phyloP scores from a whole-genome alignment of 2,888 invertebrate genomes.

The Drosophila mimica region DNA sequence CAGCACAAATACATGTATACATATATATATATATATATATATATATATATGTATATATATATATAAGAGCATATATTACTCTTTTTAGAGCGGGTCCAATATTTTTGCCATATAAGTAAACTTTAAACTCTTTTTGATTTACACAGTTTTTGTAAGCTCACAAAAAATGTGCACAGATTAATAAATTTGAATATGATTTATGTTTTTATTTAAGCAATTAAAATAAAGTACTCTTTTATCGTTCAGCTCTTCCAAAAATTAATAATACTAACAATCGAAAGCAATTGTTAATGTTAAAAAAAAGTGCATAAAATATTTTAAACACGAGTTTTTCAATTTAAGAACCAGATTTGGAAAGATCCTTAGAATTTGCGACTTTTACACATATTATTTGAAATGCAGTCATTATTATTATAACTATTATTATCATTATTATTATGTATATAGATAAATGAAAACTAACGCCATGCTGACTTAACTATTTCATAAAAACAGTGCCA shows the following conservation, averaged over 20 bases:
- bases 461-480: too few species aligned
- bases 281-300: not conserved
- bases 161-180: not conserved
- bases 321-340: not conserved
- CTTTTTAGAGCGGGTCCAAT: not conserved
- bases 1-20: too few species aligned
- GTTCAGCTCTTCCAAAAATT: not conserved
- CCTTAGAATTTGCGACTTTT: too few species aligned
- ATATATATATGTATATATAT: not conserved
- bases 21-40: not conserved
- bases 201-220: not conserved
- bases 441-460: not conserved
- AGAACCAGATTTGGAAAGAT: not conserved
- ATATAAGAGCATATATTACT: not conserved
- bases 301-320: not conserved
- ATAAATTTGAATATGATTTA: not conserved
- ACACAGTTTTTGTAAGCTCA: not conserved
- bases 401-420: not conserved
- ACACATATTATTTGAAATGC: not conserved
- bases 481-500: not conserved
- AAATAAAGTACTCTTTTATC: too few species aligned
- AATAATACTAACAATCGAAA: not conserved
- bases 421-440: not conserved
- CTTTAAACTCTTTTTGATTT: not conserved
- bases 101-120: not conserved